Conservation (phyloP, 2,113 vertebrate species). For the Gopherus evgoodei region DNA sequence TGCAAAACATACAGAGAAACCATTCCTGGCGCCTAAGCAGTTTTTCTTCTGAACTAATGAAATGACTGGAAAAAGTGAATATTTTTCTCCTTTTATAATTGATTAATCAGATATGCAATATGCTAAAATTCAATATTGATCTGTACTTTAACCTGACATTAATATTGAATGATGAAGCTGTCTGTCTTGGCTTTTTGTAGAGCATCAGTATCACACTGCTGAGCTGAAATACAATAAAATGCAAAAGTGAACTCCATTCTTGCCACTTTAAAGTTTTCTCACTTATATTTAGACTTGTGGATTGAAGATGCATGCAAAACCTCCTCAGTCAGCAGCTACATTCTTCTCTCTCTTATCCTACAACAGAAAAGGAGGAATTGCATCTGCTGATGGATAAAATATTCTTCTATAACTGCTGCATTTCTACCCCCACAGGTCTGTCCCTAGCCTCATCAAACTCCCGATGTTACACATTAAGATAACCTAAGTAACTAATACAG, state of each 20-base stretch:
- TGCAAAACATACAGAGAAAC: constrained; percentile 51
- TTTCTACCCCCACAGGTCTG: neutral
- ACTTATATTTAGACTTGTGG: neutral
- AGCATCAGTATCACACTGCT: neutral
- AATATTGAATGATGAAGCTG: constrained; percentile 6
- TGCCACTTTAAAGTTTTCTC: neutral
- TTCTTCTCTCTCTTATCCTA: constrained; percentile 23
- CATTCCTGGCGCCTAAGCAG: constrained; percentile 55
- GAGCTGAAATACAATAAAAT: neutral
- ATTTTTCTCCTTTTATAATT: constrained; percentile 65
- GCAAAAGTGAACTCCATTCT: neutral
- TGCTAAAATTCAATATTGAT: neutral
- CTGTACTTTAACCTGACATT: constrained; percentile 7
- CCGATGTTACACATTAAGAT: neutral
- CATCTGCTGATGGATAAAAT: constrained; percentile 6
- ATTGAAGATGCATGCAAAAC: neutral
- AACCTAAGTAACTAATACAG: neutral
- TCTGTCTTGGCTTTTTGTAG: neutral
- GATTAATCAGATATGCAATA: neutral
- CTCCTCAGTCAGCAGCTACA: neutral
- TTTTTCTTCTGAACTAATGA: neutral
- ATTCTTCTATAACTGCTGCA: neutral
- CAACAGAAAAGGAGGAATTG: neutral
- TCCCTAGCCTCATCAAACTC: neutral
- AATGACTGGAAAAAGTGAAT: constrained; percentile 37